Evolutionary conservation across 1,140 invertebrate species (phyloP), one percentile per base, ranked within the genome.

Genomic region (Pseudomyrmex sp.): DNA sequence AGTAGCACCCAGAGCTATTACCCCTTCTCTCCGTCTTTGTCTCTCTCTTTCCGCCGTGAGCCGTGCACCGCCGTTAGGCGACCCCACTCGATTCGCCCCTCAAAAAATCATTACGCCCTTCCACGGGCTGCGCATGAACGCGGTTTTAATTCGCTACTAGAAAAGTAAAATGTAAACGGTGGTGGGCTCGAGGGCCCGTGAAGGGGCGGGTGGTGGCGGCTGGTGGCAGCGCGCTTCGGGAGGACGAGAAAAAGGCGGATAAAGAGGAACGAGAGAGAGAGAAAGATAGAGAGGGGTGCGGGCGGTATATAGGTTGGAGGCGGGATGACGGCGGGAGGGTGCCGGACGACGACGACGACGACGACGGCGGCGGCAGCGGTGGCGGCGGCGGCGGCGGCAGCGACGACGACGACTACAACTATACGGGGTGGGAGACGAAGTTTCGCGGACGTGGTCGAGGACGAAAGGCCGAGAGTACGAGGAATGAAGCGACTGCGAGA

Each of bases 61-160:
- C 66, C 44, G 68, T 76, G 65, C 86, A 80, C 76, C 76, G 59
- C 76, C 88, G 90, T 87, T 35, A 80, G 87, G 87, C 92, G 90
- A 94, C 93, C 93, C 94, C 93, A 94, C 94, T 94, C 93, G 92
- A 94, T 93, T 93, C 93, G 92, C 93, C 93, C 92, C 93, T 94
- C 94, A 94, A 95, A 95, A 95, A 95, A 94, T 95, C 94, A 95
- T 95, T 95, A 95, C 94, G 93, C 93, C 93, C 93, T 94, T 94
- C 92, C 93, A 92, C 93, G 93, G 94, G 93, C 94, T 94, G 94
- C 94, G 94, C 94, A 94, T 94, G 94, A 94, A 94, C 94, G 93
- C 92, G 93, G 92, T 94, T 94, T 95, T 95, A 95, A 94, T 95
- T 95, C 94, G 94, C 93, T 94, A 94, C 93, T 93, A 93, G 93